Evolutionary conservation across 2,797 vertebrate genomes (phyloP), one percentile per base, ranked within the genome.

Genomic region (Cetoscarus ocellatus): DNA sequence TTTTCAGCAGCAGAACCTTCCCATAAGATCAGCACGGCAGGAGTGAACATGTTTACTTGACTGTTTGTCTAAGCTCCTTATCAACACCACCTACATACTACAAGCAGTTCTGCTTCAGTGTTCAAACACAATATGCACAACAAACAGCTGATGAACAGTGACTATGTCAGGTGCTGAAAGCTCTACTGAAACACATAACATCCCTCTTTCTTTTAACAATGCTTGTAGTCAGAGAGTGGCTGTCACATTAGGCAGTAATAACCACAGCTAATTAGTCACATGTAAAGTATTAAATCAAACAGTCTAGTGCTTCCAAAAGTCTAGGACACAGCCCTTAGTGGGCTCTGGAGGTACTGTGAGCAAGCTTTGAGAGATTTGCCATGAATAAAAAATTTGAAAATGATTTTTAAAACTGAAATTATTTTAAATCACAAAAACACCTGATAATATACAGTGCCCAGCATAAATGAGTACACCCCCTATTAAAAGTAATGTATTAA

Each of bases 51-150:
- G 73, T 86, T 82, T 77, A 73, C 52, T 38, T 63, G 60, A 18
- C 59, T 85, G 71, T 71, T 60, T 45, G 50, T 10, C 45, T 75
- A 66, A 84, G 73, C 62, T 68, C 17, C 54, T 75, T 74, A 74
- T 85, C 49, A 65, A 44, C n/a, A 63, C 57, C 60, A 52, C 64
- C 36, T 64, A 67, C 47, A 76, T 55, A 80, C 52, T 54, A 49
- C 64, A 59, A 74, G 35, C 18, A 60, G 56, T 67, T 75, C 42
- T 54, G 49, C 53, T 43, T 67, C 38, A 57, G 7, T 71, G 49
- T 68, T 59, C 71, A 80, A 80, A 75, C 43, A 73, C 39, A 69
- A 61, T 69, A 64, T 19, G 34, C 39, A 60, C 42, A 54, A 73
- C 62, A 68, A 40, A 72, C 50, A 72, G 60, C 17, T 61, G 45